These are phyloP conservation scores for Drosophila funebris DNA, from an alignment of 1,140 invertebrate genomes.

Conservation along the genomic window DNA sequence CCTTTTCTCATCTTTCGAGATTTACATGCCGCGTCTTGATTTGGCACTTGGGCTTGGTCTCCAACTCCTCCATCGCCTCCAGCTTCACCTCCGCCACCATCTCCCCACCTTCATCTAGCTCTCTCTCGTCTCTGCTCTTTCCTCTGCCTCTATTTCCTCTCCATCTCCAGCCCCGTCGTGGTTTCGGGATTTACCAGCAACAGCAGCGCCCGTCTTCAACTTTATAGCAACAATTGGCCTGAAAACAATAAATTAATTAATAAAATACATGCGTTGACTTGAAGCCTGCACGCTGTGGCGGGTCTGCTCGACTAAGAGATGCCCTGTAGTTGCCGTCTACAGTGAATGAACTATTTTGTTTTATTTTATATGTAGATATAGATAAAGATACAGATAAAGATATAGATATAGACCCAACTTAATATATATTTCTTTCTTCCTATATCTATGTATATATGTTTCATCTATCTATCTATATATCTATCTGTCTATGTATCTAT, in stretches of 20 bases:
- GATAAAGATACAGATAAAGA: no score
- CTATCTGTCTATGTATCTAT: no score
- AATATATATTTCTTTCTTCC: no score
- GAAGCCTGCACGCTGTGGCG: no score
- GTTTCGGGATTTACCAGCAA: conserved; percentile 61
- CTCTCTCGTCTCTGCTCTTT: not conserved
- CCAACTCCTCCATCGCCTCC: not conserved
- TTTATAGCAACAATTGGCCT: conserved; percentile 44
- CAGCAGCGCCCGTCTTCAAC: conserved; percentile 8
- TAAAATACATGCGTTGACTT: conserved; percentile 22
- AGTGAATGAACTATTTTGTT: no score
- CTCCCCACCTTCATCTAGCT: not conserved
- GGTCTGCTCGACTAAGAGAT: not conserved
- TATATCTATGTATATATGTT: no score
- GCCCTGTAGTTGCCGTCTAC: no score
- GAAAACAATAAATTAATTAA: conserved; percentile 44
- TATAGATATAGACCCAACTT: no score
- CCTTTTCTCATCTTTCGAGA: conserved; percentile 6
- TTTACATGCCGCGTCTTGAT: conserved; percentile 50
- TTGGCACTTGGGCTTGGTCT: conserved; percentile 6
- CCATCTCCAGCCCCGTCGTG: not conserved
- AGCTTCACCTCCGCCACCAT: not conserved
- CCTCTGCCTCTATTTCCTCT: not conserved
- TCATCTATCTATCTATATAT: no score
- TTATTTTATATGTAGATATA: no score